Evolutionary conservation across 2,797 vertebrate genomes (phyloP), one percentile per base, ranked within the genome.

Genomic region (Brachyrhaphis roseni): DNA sequence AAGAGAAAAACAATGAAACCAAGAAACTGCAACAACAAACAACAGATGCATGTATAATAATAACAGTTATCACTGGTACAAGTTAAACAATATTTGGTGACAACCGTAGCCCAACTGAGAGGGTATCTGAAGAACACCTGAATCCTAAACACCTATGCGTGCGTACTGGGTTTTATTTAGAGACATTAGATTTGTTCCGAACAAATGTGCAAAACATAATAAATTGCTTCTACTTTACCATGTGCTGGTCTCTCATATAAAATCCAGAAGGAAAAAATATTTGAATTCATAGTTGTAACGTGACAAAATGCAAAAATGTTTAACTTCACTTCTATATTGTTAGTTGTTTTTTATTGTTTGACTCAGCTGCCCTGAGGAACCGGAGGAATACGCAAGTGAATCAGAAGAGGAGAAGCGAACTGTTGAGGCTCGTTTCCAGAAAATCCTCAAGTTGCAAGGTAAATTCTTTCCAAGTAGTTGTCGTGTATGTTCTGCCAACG

Each of bases 341-440:
- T 71, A 15, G 12, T 41, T 74, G 4, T 20, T 2, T 34, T 49
- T 77, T 7, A 0, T 77, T 57, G 2, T 4, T 28, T 76, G 1
- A 1, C 8, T 80, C 93, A 99, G 98, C 87, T 99, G 97, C 88
- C 97, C 98, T 5, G 97, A 98, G 89, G 97, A 98, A 87, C 97
- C 97, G 83, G 97, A 96, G 62, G 96, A 96, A 51, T 95, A 94
- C 90, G 94, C 92, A 0, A 97, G 91, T 57, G 97, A 98, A 88
- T 97, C 96, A 1, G 98, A 99, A 57, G 98, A 98, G 79, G 98
- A 99, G 77, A 97, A 93, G 79, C 95, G 94, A 91, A 96, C 95
- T 20, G 94, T 96, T 0, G 98, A 98, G 84, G 97, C 96, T 81
- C 97, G 96, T 66, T 90, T 95, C 71, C 96, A 95, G 84, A 98